Conservation (phyloP, 2,888 invertebrate species). For the Oscheius sp. region DNA sequence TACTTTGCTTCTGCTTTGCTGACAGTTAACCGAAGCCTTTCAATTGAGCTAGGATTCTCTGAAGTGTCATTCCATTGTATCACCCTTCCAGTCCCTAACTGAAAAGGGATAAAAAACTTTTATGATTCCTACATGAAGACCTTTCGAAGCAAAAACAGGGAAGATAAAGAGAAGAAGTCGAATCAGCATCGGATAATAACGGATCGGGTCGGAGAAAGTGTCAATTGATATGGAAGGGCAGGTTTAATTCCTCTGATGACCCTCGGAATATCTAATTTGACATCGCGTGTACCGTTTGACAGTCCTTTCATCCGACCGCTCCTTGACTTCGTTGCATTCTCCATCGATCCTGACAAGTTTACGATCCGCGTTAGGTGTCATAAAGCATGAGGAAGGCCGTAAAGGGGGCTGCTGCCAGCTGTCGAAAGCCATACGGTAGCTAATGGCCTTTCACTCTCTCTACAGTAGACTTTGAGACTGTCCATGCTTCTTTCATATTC, state of each 20-base stretch:
- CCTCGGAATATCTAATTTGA: background rate
- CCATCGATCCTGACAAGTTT: conserved; percentile 34
- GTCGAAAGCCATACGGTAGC: conserved; percentile 31
- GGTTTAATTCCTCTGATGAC: background rate
- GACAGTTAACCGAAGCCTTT: conserved; percentile 7
- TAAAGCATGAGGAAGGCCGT: conserved; percentile 29
- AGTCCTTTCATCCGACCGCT: conserved; percentile 6
- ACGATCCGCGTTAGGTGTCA: conserved; percentile 33
- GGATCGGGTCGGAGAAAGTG: conserved; percentile 1
- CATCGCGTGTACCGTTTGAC: background rate
- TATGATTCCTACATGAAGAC: background rate
- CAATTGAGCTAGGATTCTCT: conserved; percentile 3
- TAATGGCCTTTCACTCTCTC: background rate
- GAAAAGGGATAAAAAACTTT: background rate
- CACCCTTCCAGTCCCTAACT: conserved; percentile 5
- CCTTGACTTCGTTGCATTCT: background rate
- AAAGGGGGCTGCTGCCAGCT: conserved; percentile 27
- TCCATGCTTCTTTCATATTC: conserved; percentile 9
- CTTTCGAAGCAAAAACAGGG: background rate
- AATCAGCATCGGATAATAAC: conserved; percentile 5
- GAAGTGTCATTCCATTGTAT: background rate
- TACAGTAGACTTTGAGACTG: conserved; percentile 20
- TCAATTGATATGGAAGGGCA: too few relatives aligned
- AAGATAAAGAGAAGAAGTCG: conserved; percentile 3
- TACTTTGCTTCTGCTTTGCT: conserved; percentile 3